Conservation (phyloP, 1,140 invertebrate genomes). For the Pseudachorutes palmiensis region DNA sequence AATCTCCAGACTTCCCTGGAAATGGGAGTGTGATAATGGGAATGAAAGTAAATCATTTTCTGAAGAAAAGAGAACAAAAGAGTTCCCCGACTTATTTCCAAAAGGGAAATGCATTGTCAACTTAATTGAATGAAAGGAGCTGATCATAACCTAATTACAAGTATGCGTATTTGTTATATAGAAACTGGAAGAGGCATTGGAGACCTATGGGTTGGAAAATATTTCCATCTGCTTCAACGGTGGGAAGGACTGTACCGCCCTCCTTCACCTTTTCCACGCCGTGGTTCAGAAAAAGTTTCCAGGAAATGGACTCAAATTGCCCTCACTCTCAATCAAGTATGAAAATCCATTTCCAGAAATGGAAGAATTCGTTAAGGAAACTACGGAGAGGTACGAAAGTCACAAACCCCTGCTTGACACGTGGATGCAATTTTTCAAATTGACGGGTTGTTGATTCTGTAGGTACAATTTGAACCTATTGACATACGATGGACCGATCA, state of each 20-base stretch:
- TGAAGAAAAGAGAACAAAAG: too few relatives aligned
- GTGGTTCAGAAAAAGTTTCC: constrained; percentile 52
- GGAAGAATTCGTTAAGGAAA: constrained; percentile 68
- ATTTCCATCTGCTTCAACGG: constrained; percentile 90
- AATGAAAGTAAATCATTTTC: too few relatives aligned
- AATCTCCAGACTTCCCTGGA: too few relatives aligned
- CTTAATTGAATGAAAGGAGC: not conserved
- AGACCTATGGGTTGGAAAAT: constrained; percentile 56
- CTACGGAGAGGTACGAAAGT: constrained; percentile 51
- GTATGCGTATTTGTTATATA: not conserved
- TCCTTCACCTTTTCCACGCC: constrained; percentile 67
- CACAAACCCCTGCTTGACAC: not conserved
- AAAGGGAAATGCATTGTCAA: not conserved
- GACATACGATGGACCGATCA: constrained; percentile 62
- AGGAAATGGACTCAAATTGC: constrained; percentile 45
- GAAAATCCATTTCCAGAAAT: constrained; percentile 74
- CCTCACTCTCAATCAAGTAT: constrained; percentile 64
- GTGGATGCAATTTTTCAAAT: not conserved
- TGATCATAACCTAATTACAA: not conserved
- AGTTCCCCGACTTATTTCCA: too few relatives aligned
- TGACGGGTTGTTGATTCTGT: not conserved
- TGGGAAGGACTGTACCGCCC: constrained; percentile 91
- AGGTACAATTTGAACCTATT: constrained; percentile 65
- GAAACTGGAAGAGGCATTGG: constrained; percentile 2
- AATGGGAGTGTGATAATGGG: too few relatives aligned